These are phyloP conservation scores for Neosilurus hyrtlii DNA, from an alignment of 2,797 vertebrate species.

Conservation along the genomic window DNA sequence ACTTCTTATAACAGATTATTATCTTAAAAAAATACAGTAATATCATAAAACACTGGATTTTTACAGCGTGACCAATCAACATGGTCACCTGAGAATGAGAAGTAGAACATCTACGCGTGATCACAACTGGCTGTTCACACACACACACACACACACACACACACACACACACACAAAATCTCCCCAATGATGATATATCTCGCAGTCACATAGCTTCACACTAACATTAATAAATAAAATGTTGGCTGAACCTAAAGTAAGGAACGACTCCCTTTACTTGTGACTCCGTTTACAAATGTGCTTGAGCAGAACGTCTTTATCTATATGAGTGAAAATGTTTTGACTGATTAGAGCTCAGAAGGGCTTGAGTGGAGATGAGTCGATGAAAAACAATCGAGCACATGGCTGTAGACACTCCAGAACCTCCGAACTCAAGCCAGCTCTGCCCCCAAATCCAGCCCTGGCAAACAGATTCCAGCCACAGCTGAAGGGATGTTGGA, in stretches of 20 bases:
- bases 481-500: conserved; percentile 23
- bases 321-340: not conserved
- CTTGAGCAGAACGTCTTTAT: not conserved
- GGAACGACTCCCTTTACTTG: not conserved
- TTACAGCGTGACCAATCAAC: conserved; percentile 15
- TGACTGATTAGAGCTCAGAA: not conserved
- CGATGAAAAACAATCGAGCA: not conserved
- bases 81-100: conserved; percentile 23
- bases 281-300: not conserved
- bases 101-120: not conserved
- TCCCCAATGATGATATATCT: not conserved
- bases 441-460: not conserved
- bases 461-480: not conserved
- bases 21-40: not conserved
- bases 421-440: conserved; percentile 1
- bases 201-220: not conserved
- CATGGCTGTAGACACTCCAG: conserved; percentile 18
- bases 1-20: not conserved
- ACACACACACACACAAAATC: not conserved
- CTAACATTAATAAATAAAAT: not conserved
- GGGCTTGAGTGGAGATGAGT: not conserved
- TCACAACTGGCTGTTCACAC: not conserved
- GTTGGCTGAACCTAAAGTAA: not conserved
- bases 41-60: not conserved
- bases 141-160: not conserved